phyloP scores from a whole-genome alignment of 2,113 vertebrate species.

The Colius striatus region DNA sequence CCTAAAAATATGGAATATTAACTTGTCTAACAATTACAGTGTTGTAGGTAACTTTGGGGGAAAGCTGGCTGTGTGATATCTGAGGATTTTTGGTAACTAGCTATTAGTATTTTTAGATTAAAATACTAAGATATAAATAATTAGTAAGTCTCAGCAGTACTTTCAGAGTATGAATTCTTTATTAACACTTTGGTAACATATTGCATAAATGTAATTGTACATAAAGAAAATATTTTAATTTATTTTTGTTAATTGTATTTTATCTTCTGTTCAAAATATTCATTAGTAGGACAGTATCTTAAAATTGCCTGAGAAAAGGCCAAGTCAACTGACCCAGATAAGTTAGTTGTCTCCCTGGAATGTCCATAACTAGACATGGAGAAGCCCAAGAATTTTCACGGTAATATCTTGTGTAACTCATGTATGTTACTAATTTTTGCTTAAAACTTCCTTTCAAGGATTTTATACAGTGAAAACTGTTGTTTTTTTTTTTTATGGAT shows the following conservation, averaged over 20 bases:
- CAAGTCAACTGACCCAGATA: background rate
- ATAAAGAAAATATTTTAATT: background rate
- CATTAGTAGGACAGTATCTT: background rate
- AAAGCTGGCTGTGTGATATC: background rate
- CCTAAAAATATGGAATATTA: background rate
- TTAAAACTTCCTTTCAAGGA: background rate
- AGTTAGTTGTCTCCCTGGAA: background rate
- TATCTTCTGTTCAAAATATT: background rate
- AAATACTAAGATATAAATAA: background rate
- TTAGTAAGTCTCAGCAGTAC: background rate
- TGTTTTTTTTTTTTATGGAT: background rate
- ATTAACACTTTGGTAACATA: background rate
- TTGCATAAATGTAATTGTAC: background rate
- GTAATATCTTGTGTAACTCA: background rate
- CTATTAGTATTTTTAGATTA: background rate
- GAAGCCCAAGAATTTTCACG: background rate
- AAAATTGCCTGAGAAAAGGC: background rate
- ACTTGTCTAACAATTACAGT: background rate
- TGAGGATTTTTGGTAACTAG: background rate
- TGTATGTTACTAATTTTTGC: background rate
- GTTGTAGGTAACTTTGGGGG: background rate
- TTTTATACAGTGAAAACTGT: background rate
- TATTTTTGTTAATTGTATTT: too few species aligned
- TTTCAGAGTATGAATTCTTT: background rate
- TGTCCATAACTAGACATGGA: background rate